A percentile compares a stretch with the other conserved stretches of the same genome.
phyloP scores from a whole-genome alignment of 2,888 invertebrate genomes.

The Dusona sp. region DNA sequence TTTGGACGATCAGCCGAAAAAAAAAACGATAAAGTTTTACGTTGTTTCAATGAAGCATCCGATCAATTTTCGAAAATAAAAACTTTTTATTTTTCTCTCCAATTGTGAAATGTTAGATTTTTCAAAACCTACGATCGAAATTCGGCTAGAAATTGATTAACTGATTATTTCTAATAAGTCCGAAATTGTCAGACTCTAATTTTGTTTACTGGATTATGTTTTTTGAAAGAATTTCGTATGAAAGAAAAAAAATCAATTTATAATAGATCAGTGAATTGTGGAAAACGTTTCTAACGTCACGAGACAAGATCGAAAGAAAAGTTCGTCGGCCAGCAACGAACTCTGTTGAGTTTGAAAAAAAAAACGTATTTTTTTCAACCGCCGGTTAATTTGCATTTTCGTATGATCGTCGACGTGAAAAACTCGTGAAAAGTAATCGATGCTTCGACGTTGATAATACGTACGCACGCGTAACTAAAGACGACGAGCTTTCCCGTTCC shows the following conservation, averaged over 20 bases:
- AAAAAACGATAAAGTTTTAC: background rate
- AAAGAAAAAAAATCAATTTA: background rate
- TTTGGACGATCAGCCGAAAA: background rate
- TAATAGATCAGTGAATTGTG: background rate
- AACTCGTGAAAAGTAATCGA: background rate
- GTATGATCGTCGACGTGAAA: conserved; percentile 1
- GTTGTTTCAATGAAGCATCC: background rate
- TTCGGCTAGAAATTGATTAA: background rate
- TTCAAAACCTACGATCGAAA: background rate
- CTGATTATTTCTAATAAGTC: background rate
- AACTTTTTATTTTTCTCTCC: background rate
- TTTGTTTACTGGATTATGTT: background rate
- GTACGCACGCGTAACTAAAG: conserved; percentile 1
- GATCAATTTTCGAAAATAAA: background rate
- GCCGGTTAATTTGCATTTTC: conserved; percentile 7
- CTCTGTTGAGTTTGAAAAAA: conserved; percentile 32
- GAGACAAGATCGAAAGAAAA: conserved; percentile 51
- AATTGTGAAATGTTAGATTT: background rate
- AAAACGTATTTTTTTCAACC: background rate
- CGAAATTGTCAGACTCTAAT: background rate
- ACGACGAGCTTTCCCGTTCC: background rate
- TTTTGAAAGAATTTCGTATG: background rate
- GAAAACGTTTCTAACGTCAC: background rate
- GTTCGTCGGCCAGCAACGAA: conserved; percentile 77
- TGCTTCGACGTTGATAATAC: conserved; percentile 3